A percentile compares a stretch with the other conserved stretches of the same genome.
phyloP scores from a whole-genome alignment of 1,140 invertebrate species.

The Diploscapter pachys region DNA sequence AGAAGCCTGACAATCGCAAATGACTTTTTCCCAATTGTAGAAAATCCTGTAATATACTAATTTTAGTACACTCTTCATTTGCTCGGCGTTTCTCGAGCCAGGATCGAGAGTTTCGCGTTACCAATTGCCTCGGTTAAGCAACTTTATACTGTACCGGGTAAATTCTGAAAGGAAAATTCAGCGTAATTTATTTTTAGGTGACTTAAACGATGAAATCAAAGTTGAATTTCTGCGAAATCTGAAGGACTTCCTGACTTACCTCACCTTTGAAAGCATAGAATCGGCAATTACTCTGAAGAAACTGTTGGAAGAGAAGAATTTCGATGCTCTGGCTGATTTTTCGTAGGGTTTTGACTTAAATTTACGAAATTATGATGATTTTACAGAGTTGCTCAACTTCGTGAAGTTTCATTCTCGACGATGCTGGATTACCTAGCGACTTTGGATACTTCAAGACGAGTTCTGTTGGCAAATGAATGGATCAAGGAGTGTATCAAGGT shows the following conservation, averaged over 20 bases:
- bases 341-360: not conserved
- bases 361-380: not conserved
- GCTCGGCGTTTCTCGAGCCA: conserved; percentile 55
- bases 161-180: not conserved
- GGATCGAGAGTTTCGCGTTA: conserved; percentile 23
- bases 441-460: conserved; percentile 1
- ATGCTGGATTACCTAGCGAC: conserved; percentile 7
- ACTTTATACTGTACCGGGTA: conserved; percentile 1
- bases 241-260: not conserved
- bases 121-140: conserved; percentile 18
- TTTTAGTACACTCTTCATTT: conserved; percentile 63
- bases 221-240: not conserved
- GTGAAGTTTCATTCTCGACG: conserved; percentile 1
- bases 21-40: too few species aligned
- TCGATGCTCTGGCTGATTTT: conserved; percentile 6
- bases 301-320: not conserved
- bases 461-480: conserved; percentile 11
- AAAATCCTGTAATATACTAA: too few species aligned
- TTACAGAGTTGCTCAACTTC: conserved; percentile 9
- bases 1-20: too few species aligned
- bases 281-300: conserved; percentile 8
- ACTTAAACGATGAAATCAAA: not conserved
- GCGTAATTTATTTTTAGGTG: not conserved
- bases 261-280: conserved; percentile 12
- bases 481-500: conserved; percentile 8